Percentiles rank a stretch among this genome's conserved stretches.
These are phyloP conservation scores for Zapus hudsonius DNA, from an alignment of 2,113 vertebrate genomes.

Conservation along the genomic window DNA sequence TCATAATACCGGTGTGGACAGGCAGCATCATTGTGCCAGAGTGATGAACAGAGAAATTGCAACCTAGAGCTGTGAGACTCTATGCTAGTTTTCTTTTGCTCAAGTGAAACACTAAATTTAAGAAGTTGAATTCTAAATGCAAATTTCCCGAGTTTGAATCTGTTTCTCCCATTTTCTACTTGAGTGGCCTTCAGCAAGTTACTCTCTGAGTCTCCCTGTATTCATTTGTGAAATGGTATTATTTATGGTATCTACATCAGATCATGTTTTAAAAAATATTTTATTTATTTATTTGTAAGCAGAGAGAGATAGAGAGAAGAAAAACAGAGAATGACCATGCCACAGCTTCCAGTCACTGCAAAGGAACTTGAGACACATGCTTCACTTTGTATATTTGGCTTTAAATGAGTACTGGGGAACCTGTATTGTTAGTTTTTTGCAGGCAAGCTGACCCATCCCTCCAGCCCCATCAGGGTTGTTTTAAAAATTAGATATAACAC, in stretches of 20 bases:
- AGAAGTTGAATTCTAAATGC: neutral
- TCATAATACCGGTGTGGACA: neutral
- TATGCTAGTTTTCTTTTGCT: neutral
- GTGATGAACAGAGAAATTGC: slow-evolving; percentile 30
- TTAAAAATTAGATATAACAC: neutral
- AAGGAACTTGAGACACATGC: too few species aligned
- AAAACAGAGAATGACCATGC: too few species aligned
- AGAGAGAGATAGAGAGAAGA: too few species aligned
- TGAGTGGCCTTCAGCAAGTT: neutral
- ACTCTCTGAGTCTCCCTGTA: neutral
- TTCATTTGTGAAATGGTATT: neutral
- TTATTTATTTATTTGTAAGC: too few species aligned
- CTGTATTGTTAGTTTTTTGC: too few species aligned
- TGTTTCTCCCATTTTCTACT: neutral
- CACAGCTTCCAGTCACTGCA: too few species aligned
- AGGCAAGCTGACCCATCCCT: too few species aligned
- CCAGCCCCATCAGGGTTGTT: too few species aligned
- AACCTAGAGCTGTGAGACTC: neutral
- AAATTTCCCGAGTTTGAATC: neutral
- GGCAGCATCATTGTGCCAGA: neutral
- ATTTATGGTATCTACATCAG: neutral
- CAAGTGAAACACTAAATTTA: neutral
- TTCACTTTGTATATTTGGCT: too few species aligned
- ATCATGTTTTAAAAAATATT: too few species aligned
- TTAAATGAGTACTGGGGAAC: too few species aligned